Evolutionary conservation across 2,888 invertebrate genomes (phyloP), one percentile per base, ranked within the genome.

Genomic region (Eupithecia dodoneata): DNA sequence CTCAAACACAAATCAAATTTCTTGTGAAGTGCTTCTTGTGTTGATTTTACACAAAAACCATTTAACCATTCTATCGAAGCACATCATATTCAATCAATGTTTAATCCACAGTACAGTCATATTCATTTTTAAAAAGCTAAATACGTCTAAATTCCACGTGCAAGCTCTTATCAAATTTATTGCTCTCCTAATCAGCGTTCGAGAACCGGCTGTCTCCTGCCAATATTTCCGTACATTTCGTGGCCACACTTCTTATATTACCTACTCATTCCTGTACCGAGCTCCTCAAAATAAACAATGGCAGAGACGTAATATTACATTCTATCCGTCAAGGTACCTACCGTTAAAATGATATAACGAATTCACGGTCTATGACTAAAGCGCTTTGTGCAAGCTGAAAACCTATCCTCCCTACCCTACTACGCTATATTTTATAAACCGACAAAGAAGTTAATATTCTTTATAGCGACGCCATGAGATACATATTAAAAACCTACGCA

Each of bases 281-380:
- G 72, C 18, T 76, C 69, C 74, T 76, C 74, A 77, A 75, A 79
- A 78, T 79, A 79, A 79, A 80, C 76, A 79, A 69, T 72, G 55
- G 63, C 63, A 63, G 10, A 76, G 73, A 73, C 72, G 47, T 76
- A 66, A 78, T 77, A 80, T 76, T 67, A 66, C 72, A 75, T 73
- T 74, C 44, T 74, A 73, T 44, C 18, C 44, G 45, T 44, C 41
- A 67, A 42, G 44, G 10, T 6, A 18, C n/a, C 10, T 3, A 65
- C 4, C 66, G n/a, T 66, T 73, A 70, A 71, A 65, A 74, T 15
- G 3, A 15, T 55, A 55, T 7, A 13, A 42, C 5, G 5, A 42
- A 42, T 44, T 66, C 15, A 66, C 12, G 66, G 2, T 65, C 15
- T 66, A 30, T 30, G 6, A 0, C 15, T 30, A 71, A 63, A 59